Percentiles rank a stretch among this genome's conserved stretches.
Conservation (phyloP, 2,113 vertebrate genomes). For the Sardina pilchardus region DNA sequence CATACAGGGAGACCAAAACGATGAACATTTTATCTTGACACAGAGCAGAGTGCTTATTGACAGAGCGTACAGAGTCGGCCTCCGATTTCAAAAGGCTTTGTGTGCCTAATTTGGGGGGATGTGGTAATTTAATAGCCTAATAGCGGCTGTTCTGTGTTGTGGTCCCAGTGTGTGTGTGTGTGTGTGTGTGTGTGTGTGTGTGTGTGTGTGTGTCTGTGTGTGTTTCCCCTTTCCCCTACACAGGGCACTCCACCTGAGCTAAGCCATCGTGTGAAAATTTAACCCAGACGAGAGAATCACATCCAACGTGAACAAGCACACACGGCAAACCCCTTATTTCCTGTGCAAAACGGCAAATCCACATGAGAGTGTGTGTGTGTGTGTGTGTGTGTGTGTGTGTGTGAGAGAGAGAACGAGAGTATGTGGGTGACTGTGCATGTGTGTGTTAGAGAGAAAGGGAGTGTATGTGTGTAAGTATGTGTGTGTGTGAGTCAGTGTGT, state of each 20-base stretch:
- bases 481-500: not conserved
- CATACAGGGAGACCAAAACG: constrained; percentile 31
- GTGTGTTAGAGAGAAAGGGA: not conserved
- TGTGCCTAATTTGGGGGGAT: constrained; percentile 25
- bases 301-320: not conserved
- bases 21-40: constrained; percentile 36
- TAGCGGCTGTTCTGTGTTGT: constrained; percentile 22
- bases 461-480: not conserved
- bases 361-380: not conserved
- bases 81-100: constrained; percentile 44
- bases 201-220: constrained; percentile 3
- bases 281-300: not conserved
- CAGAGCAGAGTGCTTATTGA: constrained; percentile 29
- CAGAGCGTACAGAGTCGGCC: constrained; percentile 22
- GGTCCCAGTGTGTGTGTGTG: not conserved
- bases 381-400: not conserved
- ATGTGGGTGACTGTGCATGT: not conserved
- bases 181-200: not conserved
- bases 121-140: constrained; percentile 34
- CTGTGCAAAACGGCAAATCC: not conserved
- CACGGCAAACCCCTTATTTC: not conserved
- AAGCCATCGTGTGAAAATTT: not conserved
- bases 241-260: not conserved
- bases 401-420: not conserved
- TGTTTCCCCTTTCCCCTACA: not conserved